Percentiles rank a stretch among this genome's conserved stretches.
Conservation (phyloP, 2,113 vertebrate species). For the Dasyornis broadbenti region DNA sequence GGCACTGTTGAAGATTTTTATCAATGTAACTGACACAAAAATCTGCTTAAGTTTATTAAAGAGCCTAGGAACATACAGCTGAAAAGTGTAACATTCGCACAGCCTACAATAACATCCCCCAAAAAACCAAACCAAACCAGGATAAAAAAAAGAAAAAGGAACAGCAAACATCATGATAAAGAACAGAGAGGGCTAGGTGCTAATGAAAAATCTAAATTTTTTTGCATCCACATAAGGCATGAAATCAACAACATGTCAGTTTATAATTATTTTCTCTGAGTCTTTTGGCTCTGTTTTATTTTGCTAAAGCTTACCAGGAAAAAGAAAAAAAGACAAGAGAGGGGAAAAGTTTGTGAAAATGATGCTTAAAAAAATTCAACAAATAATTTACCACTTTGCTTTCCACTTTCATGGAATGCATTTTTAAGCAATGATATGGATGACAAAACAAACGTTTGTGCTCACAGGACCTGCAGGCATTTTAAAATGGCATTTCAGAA, state of each 20-base stretch:
- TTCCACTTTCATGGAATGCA: background rate
- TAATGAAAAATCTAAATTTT: background rate
- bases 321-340: background rate
- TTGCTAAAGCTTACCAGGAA: background rate
- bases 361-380: background rate
- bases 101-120: background rate
- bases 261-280: background rate
- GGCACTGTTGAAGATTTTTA: background rate
- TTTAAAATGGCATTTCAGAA: background rate
- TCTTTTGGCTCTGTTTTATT: background rate
- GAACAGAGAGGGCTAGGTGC: background rate
- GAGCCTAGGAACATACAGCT: background rate
- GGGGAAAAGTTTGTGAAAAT: background rate
- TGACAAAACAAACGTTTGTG: background rate
- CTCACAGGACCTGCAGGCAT: background rate
- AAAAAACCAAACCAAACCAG: background rate
- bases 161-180: background rate
- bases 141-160: background rate
- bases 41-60: background rate
- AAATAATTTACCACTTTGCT: background rate
- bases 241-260: background rate
- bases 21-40: background rate
- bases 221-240: background rate
- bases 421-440: background rate
- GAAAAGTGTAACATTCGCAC: background rate